Conservation (phyloP, 2,888 invertebrate species). For the Brachynemurus nebulosus region DNA sequence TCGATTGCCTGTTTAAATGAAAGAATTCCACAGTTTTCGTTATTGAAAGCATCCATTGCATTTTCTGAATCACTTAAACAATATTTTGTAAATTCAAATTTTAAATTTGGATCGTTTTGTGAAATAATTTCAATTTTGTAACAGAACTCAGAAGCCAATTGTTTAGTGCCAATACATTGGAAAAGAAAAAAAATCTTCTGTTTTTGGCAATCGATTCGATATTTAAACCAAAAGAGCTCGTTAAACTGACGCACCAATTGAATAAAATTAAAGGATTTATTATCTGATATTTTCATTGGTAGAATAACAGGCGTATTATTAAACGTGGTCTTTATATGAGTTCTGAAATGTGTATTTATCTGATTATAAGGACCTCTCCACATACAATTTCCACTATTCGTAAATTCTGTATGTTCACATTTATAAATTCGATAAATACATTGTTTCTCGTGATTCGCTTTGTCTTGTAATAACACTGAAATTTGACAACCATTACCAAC, state of each 20-base stretch:
- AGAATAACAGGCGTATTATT: no score
- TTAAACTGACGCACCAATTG: not conserved
- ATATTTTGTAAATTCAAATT: not conserved
- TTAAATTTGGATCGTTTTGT: not conserved
- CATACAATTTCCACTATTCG: not conserved
- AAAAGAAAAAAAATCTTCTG: not conserved
- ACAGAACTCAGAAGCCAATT: not conserved
- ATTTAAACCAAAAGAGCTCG: not conserved
- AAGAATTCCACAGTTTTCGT: not conserved
- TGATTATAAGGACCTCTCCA: not conserved
- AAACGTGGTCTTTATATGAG: no score
- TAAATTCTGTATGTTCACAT: not conserved
- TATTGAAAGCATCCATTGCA: not conserved
- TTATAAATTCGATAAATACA: not conserved
- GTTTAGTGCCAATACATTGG: not conserved
- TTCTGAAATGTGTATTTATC: not conserved
- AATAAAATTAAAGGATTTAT: not conserved
- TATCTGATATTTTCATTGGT: no score
- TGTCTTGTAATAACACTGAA: not conserved
- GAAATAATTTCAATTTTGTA: not conserved
- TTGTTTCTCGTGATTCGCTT: not conserved
- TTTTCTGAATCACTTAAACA: not conserved
- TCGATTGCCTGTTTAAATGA: not conserved
- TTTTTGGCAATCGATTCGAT: not conserved
- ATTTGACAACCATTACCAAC: not conserved